Evolutionary conservation across 2,888 invertebrate species (phyloP), one percentile per base, ranked within the genome.

Genomic region (Tubulanus polymorphus): DNA sequence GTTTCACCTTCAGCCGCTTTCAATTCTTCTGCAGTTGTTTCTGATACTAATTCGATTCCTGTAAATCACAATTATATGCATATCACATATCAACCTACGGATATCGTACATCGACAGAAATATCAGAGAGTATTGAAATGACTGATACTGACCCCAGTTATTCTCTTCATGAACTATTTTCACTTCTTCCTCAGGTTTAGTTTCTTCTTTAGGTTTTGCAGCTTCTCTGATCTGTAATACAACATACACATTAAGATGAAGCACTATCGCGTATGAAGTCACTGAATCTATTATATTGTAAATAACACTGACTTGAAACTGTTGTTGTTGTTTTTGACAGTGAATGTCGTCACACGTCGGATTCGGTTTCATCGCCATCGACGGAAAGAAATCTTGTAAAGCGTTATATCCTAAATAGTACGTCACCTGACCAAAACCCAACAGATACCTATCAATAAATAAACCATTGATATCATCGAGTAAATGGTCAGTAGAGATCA

Each of bases 371-470:
- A 99, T 83, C 1, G 82, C 83, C 91, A 94, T 92, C n/a, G 85
- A 87, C 0, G 99, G 97, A 75, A 99, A 99, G 82, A 90, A 97
- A 77, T 99, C 99, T 59, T 87, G 87, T 68, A 99, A 80, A 0
- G 99, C 97, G 79, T 91, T 96, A 81, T 99, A 99, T 1, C 97
- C 99, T 60, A 99, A 81, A 76, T 99, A 99, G 75, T 90, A 86
- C 0, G 89, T 89, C 18, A 96, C 94, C 57, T 86, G 84, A 1
- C 99, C 99, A 79, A 99, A 99, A 30, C 86, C 84, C 12, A 99
- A 82, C 59, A 99, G 82, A 79, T 89, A 90, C 78, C 95, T 88
- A 79, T 27, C 83, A 81, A 51, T 65, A 60, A 32, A 45, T 1
- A 32, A 54, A 51, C n/a, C n/a, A 48, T 28, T 28, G 20, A 32